Percentiles rank a stretch among this genome's conserved stretches.
Conservation (phyloP, 1,140 invertebrate species). For the Pararge aegeria region DNA sequence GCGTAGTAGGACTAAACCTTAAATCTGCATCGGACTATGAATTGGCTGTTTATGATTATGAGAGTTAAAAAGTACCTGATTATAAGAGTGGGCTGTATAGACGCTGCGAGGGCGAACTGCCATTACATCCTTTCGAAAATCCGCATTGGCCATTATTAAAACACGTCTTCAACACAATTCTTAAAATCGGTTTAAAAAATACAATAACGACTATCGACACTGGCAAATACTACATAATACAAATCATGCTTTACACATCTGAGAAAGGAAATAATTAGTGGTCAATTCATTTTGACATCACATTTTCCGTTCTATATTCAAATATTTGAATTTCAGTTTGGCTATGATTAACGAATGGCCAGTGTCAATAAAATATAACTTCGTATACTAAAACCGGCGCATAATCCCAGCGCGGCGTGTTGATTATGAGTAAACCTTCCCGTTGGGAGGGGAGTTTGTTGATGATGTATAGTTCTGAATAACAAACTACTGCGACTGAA, state of each 20-base stretch:
- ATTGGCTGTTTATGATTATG: too few relatives aligned
- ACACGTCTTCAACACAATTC: conserved; percentile 51
- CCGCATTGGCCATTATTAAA: conserved; percentile 68
- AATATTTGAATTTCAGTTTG: conserved; percentile 27
- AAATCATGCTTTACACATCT: conserved; percentile 54
- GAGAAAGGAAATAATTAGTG: conserved; percentile 42
- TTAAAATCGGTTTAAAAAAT: conserved; percentile 61
- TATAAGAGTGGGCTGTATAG: conserved; percentile 75
- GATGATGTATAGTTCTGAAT: too few relatives aligned
- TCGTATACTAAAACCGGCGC: too few relatives aligned
- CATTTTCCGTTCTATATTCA: conserved; percentile 44
- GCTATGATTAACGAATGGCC: conserved; percentile 2
- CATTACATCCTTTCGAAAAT: conserved; percentile 72
- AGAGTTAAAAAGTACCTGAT: too few relatives aligned
- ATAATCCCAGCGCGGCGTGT: too few relatives aligned
- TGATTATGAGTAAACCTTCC: too few relatives aligned
- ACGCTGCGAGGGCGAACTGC: conserved; percentile 72
- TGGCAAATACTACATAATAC: conserved; percentile 72
- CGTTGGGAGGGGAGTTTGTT: too few relatives aligned
- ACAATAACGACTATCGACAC: conserved; percentile 53
- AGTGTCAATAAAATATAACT: not conserved
- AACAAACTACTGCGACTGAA: too few relatives aligned
- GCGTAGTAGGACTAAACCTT: too few relatives aligned
- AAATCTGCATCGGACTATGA: too few relatives aligned
- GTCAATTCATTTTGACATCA: conserved; percentile 43